Conservation (phyloP, 2,797 vertebrate genomes). For the Platalea minor region DNA sequence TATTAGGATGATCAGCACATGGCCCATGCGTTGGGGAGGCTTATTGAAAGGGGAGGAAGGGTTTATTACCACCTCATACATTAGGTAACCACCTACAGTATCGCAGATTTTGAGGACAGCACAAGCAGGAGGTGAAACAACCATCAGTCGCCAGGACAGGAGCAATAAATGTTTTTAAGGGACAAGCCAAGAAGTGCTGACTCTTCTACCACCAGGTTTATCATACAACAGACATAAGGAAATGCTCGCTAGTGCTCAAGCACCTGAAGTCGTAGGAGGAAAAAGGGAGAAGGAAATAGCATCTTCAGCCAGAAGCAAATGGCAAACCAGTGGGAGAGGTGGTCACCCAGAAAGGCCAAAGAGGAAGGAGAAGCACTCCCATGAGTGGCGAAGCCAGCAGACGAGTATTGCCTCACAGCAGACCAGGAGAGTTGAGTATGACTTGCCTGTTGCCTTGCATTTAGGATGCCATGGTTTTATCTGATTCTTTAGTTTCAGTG, state of each 20-base stretch:
- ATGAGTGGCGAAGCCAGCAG: background rate
- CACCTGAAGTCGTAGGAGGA: background rate
- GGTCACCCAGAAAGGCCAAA: background rate
- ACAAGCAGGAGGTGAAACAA: background rate
- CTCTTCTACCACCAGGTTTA: background rate
- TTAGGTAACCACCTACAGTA: background rate
- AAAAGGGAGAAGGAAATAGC: background rate
- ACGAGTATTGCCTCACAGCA: background rate
- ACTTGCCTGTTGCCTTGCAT: background rate
- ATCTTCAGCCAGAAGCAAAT: background rate
- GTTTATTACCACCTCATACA: background rate
- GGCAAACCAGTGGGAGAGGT: background rate
- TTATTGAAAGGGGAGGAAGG: background rate
- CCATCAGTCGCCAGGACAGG: background rate
- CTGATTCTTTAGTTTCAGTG: background rate
- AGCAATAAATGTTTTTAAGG: background rate
- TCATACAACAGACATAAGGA: background rate
- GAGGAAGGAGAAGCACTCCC: background rate
- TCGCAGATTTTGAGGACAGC: background rate
- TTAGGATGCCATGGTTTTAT: background rate
- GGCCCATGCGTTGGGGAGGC: too few species aligned
- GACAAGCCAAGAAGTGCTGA: background rate
- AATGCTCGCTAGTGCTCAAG: background rate
- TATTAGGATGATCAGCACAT: background rate
- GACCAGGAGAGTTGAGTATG: background rate